Conservation (phyloP, 2,113 vertebrate species). For the Ptilonorhynchus violaceus region DNA sequence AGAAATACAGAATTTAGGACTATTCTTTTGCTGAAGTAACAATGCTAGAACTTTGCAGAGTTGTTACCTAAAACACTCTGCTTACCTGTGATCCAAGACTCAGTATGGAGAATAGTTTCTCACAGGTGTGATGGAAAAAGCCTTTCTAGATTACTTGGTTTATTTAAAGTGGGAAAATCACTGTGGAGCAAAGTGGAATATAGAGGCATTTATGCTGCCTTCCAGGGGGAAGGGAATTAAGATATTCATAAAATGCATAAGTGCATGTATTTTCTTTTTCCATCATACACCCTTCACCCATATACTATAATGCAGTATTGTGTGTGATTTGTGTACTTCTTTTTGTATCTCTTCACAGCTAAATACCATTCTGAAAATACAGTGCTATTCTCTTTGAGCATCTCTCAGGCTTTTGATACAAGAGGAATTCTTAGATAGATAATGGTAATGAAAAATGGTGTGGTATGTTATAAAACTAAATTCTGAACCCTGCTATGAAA, state of each 20-base stretch:
- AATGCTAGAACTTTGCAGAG: not conserved
- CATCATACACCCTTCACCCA: not conserved
- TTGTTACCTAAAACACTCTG: not conserved
- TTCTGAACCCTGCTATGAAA: not conserved
- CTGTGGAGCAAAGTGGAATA: conserved; percentile 2
- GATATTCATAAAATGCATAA: conserved; percentile 20
- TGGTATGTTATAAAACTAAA: conserved; percentile 8
- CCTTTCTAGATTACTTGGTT: not conserved
- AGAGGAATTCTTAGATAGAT: not conserved
- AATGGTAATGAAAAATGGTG: conserved; percentile 2
- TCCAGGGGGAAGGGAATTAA: not conserved
- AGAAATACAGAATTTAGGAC: not conserved
- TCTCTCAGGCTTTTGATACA: not conserved
- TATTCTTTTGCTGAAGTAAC: not conserved
- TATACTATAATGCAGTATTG: not conserved
- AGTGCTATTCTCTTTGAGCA: not conserved
- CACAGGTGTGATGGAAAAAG: not conserved
- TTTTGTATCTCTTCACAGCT: not conserved
- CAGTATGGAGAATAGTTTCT: not conserved
- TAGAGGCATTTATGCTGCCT: not conserved
- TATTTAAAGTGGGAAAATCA: conserved; percentile 25
- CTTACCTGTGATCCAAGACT: not conserved
- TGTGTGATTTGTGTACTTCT: not conserved
- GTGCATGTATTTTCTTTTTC: conserved; percentile 9
- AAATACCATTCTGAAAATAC: conserved; percentile 23